phyloP scores from a whole-genome alignment of 2,797 vertebrate genomes.

The Squalus acanthias region DNA sequence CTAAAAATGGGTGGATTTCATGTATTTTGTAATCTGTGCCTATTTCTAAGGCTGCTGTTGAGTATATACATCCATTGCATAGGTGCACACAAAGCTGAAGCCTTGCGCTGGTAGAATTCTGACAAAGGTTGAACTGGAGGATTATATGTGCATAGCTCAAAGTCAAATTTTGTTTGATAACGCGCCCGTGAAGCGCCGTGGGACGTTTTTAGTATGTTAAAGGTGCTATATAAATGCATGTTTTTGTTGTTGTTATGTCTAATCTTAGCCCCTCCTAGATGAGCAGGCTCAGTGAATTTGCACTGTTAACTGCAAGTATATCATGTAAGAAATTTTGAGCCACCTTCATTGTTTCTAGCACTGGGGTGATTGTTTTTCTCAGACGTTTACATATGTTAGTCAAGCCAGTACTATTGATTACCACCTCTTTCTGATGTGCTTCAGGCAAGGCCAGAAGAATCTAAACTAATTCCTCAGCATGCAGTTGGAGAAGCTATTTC shows the following conservation, averaged over 20 bases:
- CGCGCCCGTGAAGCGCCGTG: no score
- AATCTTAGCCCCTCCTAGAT: no score
- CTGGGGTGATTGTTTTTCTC: neutral
- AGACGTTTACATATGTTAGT: neutral
- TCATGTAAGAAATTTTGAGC: neutral
- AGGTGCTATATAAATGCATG: no score
- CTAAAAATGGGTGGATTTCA: no score
- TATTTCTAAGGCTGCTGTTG: neutral
- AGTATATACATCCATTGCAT: neutral
- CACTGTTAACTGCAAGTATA: no score
- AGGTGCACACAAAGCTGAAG: neutral
- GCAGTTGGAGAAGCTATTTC: neutral
- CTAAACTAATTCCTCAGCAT: neutral
- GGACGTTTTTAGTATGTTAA: no score
- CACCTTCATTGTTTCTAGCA: neutral
- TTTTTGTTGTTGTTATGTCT: no score
- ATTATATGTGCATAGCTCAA: no score
- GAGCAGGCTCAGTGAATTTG: no score
- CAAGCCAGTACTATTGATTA: neutral
- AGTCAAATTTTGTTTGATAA: no score
- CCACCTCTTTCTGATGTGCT: neutral
- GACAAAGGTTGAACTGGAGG: no score
- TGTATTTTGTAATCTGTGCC: neutral
- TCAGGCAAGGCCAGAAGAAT: neutral
- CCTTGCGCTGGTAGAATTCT: neutral